A percentile compares a stretch with the other conserved stretches of the same genome.
phyloP scores from a whole-genome alignment of 2,113 vertebrate genomes.

The Hippotragus niger region DNA sequence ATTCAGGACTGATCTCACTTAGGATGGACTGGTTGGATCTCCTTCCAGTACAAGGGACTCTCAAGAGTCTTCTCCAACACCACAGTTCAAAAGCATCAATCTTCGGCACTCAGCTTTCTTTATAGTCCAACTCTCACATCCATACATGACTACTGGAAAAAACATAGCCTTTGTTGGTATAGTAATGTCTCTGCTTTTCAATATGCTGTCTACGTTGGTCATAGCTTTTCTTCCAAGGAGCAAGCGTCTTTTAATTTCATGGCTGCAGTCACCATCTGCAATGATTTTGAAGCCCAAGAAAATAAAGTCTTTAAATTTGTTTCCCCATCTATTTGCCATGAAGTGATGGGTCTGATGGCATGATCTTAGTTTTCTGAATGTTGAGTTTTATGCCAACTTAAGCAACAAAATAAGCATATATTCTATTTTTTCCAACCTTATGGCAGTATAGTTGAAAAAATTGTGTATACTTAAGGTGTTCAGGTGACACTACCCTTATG shows the following conservation, averaged over 20 bases:
- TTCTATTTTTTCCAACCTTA: background rate
- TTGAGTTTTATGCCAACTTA: background rate
- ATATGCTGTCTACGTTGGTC: background rate
- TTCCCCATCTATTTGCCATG: background rate
- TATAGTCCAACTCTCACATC: background rate
- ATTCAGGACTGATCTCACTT: background rate
- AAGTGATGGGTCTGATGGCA: background rate
- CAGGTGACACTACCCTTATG: no score
- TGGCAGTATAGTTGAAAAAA: background rate
- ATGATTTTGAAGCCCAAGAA: background rate
- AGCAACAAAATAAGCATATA: background rate
- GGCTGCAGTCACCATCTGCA: background rate
- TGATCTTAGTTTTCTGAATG: background rate
- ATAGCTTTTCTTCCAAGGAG: background rate
- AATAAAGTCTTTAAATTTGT: background rate
- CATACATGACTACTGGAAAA: background rate
- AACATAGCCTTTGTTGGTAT: background rate
- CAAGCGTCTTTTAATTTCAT: background rate
- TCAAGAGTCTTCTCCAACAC: background rate
- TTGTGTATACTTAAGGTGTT: background rate
- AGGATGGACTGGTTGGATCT: background rate
- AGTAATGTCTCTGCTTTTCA: background rate
- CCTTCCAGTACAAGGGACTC: background rate
- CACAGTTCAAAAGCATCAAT: background rate
- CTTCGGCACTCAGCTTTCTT: background rate